Percentiles rank a stretch among this genome's conserved stretches.
phyloP scores from a whole-genome alignment of 1,140 invertebrate species.

The Ceratina australensis region DNA sequence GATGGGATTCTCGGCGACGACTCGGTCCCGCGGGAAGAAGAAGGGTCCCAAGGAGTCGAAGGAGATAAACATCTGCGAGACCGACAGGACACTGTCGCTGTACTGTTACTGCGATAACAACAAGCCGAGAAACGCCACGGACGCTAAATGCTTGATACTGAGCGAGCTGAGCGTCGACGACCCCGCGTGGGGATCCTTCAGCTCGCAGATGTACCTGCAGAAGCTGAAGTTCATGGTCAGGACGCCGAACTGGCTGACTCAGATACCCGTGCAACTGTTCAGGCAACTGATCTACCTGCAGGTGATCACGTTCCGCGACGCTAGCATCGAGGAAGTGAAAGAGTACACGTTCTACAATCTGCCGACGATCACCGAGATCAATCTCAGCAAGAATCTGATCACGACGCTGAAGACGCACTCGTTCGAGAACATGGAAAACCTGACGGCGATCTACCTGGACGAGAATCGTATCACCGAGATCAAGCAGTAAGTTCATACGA shows the following conservation, averaged over 20 bases:
- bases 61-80: slow-evolving; percentile 77
- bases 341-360: slow-evolving; percentile 86
- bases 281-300: slow-evolving; percentile 83
- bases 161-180: slow-evolving; percentile 82
- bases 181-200: slow-evolving; percentile 85
- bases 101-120: slow-evolving; percentile 78
- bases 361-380: slow-evolving; percentile 83
- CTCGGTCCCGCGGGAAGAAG: slow-evolving; percentile 63
- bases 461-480: slow-evolving; percentile 87
- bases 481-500: slow-evolving; percentile 78
- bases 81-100: slow-evolving; percentile 70
- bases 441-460: slow-evolving; percentile 84
- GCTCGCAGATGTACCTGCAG: slow-evolving; percentile 84
- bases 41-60: slow-evolving; percentile 64
- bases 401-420: slow-evolving; percentile 82
- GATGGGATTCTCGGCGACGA: slow-evolving; percentile 51
- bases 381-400: slow-evolving; percentile 85
- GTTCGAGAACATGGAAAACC: slow-evolving; percentile 84
- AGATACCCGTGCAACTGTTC: slow-evolving; percentile 85
- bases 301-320: slow-evolving; percentile 85
- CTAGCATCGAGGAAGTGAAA: slow-evolving; percentile 83
- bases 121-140: slow-evolving; percentile 70
- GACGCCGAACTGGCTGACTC: slow-evolving; percentile 82
- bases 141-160: slow-evolving; percentile 84
- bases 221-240: slow-evolving; percentile 86